Evolutionary conservation across 64 coral and sea anemone genomes (phyloP), one percentile per base, ranked within the genome.

Genomic region (Montipora foliosa): DNA sequence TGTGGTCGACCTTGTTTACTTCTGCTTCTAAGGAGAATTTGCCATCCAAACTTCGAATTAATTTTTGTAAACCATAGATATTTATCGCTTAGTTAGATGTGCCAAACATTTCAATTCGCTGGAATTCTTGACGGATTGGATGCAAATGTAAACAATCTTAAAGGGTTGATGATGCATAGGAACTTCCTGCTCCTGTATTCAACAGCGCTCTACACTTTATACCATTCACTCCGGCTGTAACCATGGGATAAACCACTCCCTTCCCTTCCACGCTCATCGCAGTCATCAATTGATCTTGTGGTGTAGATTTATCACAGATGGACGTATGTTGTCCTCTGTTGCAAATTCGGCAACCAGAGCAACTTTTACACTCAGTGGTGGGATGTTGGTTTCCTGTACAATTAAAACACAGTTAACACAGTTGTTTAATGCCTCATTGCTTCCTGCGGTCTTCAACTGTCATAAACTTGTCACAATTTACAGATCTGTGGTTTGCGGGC

Each of bases 101-200:
- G 7, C 76, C 89, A 79, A 91, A 79, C 89, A 91, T 91, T 91
- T 81, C 77, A 52, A 91, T 91, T 15, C 89, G 78, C 19, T 79
- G 29, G 46, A 91, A 50, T 81, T 91, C 46, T 61, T 82, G 79
- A 44, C 67, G 79, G 81, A 71, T 11, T 14, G 62, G 62, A 12
- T 3, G 62, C 62, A 67, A 9, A 67, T 70, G 64, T 37, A 82
- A 19, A 49, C 78, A 50, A 61, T 82, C 60, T 71, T 14, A 10
- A 75, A 88, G 86, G n/a, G 84, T 73, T 6, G 84, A 45, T 79
- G 88, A 90, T 21, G 76, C 88, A 48, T 90, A 90, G 45, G 72
- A 77, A 67, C 88, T 89, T 61, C 88, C 53, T 22, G 88, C 88
- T 44, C 88, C 76, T 12, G 59, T 90, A 79, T 90, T 76, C 22